Percentiles rank a stretch among this genome's conserved stretches.
Conservation (phyloP, 2,113 vertebrate species). For the Delphinapterus leucas region DNA sequence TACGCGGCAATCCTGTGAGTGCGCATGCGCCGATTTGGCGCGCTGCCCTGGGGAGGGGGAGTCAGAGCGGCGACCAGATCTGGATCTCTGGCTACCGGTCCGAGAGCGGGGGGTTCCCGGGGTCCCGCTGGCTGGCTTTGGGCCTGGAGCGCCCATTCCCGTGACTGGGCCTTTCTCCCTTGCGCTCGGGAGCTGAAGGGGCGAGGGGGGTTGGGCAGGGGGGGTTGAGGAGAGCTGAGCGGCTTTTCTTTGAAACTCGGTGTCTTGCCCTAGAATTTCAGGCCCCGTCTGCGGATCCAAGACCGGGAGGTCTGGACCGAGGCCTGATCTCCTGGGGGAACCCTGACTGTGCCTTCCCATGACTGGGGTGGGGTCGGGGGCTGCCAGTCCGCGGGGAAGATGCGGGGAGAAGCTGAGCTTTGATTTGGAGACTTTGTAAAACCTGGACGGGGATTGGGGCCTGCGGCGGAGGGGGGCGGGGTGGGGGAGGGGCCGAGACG, state of each 20-base stretch:
- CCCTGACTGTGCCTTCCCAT: not conserved
- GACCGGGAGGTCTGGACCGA: not conserved
- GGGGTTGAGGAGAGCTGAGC: not conserved
- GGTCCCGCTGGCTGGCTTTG: not conserved
- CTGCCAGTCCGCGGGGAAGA: not conserved
- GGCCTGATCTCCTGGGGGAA: not conserved
- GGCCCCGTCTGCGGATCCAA: not conserved
- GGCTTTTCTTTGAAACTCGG: slow-evolving; percentile 7
- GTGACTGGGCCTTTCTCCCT: not conserved
- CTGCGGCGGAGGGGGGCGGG: not conserved
- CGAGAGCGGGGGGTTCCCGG: not conserved
- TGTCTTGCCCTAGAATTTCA: not conserved
- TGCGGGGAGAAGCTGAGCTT: slow-evolving; percentile 41
- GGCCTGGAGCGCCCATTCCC: not conserved
- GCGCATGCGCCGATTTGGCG: slow-evolving; percentile 74
- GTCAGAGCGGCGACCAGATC: not conserved
- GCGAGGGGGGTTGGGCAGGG: not conserved
- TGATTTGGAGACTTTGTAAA: slow-evolving; percentile 48
- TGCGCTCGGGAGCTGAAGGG: not conserved
- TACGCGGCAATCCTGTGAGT: slow-evolving; percentile 69
- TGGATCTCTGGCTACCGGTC: not conserved
- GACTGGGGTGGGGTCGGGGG: slow-evolving; percentile 13
- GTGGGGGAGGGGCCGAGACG: slow-evolving; percentile 36
- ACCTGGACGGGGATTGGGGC: slow-evolving; percentile 11
- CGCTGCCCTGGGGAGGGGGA: slow-evolving; percentile 64